These are phyloP conservation scores for Nasua narica DNA, from an alignment of 2,797 vertebrate species.

Conservation along the genomic window DNA sequence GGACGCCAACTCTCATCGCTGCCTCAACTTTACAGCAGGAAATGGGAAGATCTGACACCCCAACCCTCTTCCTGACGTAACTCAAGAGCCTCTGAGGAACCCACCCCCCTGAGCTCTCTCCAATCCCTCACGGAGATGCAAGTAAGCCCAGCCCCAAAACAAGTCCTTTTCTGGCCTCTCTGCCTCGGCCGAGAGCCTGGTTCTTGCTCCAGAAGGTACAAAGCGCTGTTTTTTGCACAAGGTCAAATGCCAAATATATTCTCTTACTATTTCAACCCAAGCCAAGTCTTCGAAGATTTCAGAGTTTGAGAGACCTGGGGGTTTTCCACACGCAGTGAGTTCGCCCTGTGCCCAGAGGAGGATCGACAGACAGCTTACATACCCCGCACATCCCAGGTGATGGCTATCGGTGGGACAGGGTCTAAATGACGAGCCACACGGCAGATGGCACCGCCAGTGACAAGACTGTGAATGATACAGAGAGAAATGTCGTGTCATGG, in stretches of 20 bases:
- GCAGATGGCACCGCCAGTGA: neutral
- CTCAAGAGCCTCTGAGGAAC: neutral
- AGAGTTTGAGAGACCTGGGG: neutral
- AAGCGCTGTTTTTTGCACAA: neutral
- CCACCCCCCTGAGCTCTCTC: neutral
- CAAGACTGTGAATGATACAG: neutral
- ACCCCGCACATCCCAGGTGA: neutral
- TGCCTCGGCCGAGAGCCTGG: neutral
- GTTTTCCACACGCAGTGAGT: neutral
- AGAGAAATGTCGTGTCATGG: neutral
- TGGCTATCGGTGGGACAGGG: neutral
- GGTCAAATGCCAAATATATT: conserved; percentile 42
- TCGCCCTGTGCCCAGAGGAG: neutral
- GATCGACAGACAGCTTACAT: neutral
- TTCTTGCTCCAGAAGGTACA: conserved; percentile 39
- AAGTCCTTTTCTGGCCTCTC: neutral
- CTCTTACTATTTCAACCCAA: conserved; percentile 56
- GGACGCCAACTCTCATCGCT: neutral
- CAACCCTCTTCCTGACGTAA: neutral
- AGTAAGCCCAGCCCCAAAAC: neutral
- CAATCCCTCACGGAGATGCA: neutral
- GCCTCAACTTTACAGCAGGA: neutral
- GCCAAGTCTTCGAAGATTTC: conserved; percentile 44
- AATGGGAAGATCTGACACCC: neutral
- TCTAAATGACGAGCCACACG: neutral